Evolutionary conservation across 2,797 vertebrate species (phyloP).

Genomic region (Enteromius paludinosus): DNA sequence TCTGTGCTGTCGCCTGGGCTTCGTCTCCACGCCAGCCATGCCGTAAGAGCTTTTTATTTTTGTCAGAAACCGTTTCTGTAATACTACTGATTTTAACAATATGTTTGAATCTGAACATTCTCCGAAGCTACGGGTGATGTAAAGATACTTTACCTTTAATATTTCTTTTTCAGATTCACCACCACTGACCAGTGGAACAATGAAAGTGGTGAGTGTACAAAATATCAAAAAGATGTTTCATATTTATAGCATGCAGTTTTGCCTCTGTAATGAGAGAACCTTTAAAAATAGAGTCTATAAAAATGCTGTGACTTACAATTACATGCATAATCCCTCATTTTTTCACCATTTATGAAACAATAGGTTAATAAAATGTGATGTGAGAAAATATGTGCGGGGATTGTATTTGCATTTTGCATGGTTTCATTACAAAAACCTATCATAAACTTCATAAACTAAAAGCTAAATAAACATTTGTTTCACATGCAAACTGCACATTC

Average conservation of each 20-base stretch:
- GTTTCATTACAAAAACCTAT: background rate
- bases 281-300: background rate
- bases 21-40: conserved; percentile 73
- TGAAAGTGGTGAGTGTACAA: conserved; percentile 57
- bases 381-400: background rate
- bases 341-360: background rate
- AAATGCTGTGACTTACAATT: background rate
- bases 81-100: background rate
- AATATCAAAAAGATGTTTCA: background rate
- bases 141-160: background rate
- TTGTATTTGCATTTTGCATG: background rate
- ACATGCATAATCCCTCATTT: background rate
- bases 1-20: conserved; percentile 69
- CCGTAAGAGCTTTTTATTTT: conserved; percentile 69
- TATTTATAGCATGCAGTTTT: background rate
- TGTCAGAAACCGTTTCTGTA: background rate
- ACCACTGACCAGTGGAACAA: conserved; percentile 52
- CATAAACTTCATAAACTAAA: background rate
- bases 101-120: background rate
- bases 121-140: background rate
- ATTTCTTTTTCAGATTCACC: conserved; percentile 48
- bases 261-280: background rate
- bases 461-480: background rate
- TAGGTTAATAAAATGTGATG: background rate
- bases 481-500: background rate